Conservation (phyloP, 1,140 invertebrate genomes). For the Eumaeus atala region DNA sequence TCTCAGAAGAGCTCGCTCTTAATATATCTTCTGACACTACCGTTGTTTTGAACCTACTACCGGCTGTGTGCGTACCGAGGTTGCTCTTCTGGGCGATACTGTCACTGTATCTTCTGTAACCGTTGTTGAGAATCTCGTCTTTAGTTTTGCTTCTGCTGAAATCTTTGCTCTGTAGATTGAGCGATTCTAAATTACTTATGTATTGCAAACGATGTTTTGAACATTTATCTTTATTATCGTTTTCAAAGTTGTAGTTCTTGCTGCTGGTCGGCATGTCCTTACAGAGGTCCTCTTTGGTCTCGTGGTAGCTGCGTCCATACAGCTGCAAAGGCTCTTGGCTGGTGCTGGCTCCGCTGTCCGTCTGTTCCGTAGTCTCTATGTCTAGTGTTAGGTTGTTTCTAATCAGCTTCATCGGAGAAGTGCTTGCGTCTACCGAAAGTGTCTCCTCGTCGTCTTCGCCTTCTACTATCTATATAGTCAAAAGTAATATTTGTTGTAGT, state of each 20-base stretch:
- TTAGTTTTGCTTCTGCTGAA: constrained; percentile 35
- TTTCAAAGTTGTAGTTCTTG: constrained; percentile 58
- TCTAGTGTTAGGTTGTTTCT: constrained; percentile 49
- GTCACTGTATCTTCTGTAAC: constrained; percentile 57
- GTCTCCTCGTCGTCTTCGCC: constrained; percentile 75
- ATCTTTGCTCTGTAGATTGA: constrained; percentile 47
- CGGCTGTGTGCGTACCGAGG: constrained; percentile 29
- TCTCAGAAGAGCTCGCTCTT: constrained; percentile 34
- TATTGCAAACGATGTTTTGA: constrained; percentile 39
- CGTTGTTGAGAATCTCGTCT: constrained; percentile 49
- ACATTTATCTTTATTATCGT: constrained; percentile 45
- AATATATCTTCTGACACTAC: constrained; percentile 48
- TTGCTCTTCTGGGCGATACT: constrained; percentile 53
- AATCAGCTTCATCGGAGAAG: constrained; percentile 47
- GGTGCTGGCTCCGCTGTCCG: constrained; percentile 32
- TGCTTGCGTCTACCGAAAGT: constrained; percentile 62
- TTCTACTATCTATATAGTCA: constrained; percentile 52
- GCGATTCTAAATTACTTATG: constrained; percentile 39
- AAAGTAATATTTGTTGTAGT: no score
- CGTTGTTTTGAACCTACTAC: constrained; percentile 59
- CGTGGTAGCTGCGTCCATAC: constrained; percentile 48
- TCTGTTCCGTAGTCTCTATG: constrained; percentile 15
- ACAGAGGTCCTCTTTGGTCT: constrained; percentile 53
- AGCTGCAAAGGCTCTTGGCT: constrained; percentile 36
- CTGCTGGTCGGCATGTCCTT: constrained; percentile 63